A percentile compares a stretch with the other conserved stretches of the same genome.
Evolutionary conservation across 1,140 invertebrate genomes (phyloP).

Genomic region (Pogonognathellus flavescens): DNA sequence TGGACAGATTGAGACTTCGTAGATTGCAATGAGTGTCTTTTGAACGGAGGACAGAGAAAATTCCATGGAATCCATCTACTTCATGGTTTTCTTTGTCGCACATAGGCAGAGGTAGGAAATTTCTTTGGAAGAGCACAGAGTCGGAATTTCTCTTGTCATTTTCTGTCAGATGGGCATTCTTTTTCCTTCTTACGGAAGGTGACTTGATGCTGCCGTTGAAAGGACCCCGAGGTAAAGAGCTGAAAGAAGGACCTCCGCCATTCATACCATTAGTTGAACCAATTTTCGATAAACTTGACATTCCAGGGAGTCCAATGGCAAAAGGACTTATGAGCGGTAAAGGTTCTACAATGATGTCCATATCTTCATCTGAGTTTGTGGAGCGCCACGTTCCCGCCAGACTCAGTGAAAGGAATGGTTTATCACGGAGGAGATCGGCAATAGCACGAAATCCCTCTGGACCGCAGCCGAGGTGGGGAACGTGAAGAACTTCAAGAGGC

Average conservation of each 20-base stretch:
- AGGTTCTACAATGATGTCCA: constrained; percentile 61
- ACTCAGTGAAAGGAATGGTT: constrained; percentile 73
- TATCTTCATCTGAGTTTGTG: constrained; percentile 61
- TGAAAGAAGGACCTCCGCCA: constrained; percentile 51
- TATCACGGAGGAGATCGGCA: constrained; percentile 70
- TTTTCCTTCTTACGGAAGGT: constrained; percentile 64
- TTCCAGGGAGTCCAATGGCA: constrained; percentile 20
- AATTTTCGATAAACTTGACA: constrained; percentile 36
- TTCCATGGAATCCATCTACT: constrained; percentile 66
- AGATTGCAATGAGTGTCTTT: constrained; percentile 72
- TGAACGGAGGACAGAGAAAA: constrained; percentile 67
- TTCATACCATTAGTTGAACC: constrained; percentile 22
- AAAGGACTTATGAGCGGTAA: constrained; percentile 51
- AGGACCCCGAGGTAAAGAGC: constrained; percentile 58
- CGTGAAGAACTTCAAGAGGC: constrained; percentile 72
- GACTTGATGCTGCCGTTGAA: constrained; percentile 63
- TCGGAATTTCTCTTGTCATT: constrained; percentile 73
- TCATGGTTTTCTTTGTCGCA: constrained; percentile 72
- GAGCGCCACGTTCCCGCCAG: constrained; percentile 70
- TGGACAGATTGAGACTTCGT: constrained; percentile 73
- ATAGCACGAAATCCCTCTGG: constrained; percentile 72
- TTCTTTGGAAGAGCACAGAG: constrained; percentile 72
- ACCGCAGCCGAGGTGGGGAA: constrained; percentile 75
- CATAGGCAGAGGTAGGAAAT: constrained; percentile 72
- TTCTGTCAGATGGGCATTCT: constrained; percentile 61